Base-by-base conservation (phyloP, 2,797 vertebrate genomes). In the Syngnathus acus region DNA sequence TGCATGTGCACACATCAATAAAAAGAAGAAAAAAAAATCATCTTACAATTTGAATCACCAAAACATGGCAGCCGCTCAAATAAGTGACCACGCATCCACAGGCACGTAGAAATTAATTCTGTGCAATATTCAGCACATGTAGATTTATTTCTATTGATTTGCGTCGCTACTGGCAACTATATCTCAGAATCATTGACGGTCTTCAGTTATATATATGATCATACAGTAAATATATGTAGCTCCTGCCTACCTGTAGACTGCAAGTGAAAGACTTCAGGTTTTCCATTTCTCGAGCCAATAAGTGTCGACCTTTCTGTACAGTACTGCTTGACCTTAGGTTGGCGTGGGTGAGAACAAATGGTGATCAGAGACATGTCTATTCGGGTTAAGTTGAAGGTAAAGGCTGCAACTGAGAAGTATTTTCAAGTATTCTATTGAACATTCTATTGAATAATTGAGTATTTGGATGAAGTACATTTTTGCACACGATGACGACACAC, bases 1-100 rank as follows among this genome's bases (percentile, higher is more conserved):
- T 63, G 70, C 70, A 78, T 50, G 65, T 69, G 53, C 71, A 74
- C 69, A 71, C 67, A 67, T 72, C 64, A 70, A 78, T 62, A 74
- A 81, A 83, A 76, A 67, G 63, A 48, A 32, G 16, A 63, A 63
- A 38, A 54, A 55, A 72, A 68, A 37, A 17, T 21, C 32, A 39
- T 58, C 10, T 58, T 40, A 40, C 53, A 13, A 62, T 43, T 40
- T 76, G 72, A 65, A 78, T 69, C 23, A 45, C 26, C 6, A 47
- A 66, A 78, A 74, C 59, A 53, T 61, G 50, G 38, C 62, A 55
- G 64, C 62, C 64, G 42, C 50, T 76, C 39, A 65, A 75, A 75
- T 65, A 47, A 70, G 64, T 53, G 17, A 58, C 70, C 63, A 71
- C 13, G 37, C 13, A 68, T 65, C 58, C 54, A 10, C 13, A 50